Conservation (phyloP, 2,797 vertebrate species). For the Eidolon dupreanum region DNA sequence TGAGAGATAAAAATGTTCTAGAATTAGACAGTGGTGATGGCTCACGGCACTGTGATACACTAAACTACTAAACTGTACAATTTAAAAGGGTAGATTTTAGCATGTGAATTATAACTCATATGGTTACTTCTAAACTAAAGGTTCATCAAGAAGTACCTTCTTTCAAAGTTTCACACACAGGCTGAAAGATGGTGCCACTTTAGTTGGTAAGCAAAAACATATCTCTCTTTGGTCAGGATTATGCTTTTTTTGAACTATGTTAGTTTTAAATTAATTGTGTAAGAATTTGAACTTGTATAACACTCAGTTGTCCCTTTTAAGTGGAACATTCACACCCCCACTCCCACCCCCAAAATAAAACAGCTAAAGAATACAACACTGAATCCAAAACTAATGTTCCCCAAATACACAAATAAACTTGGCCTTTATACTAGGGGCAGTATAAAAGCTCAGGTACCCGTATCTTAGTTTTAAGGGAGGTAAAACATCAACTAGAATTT, state of each 20-base stretch:
- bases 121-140: not conserved
- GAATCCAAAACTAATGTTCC: not conserved
- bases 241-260: not conserved
- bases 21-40: not conserved
- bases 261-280: not conserved
- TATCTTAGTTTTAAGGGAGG: not conserved
- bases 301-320: not conserved
- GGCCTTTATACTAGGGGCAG: not conserved
- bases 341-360: not conserved
- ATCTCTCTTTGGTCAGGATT: not conserved
- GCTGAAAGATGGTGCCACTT: not conserved
- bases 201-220: not conserved
- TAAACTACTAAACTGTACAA: not conserved
- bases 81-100: not conserved
- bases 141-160: not conserved
- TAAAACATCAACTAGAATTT: constrained; percentile 14
- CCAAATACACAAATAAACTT: not conserved
- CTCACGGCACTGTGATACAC: not conserved
- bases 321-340: not conserved
- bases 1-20: not conserved
- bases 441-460: not conserved
- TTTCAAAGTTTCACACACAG: not conserved
- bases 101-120: not conserved
- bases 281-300: not conserved
- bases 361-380: not conserved